Evolutionary conservation across 2,888 invertebrate species (phyloP).

Genomic region (Epirrhoe alternata): DNA sequence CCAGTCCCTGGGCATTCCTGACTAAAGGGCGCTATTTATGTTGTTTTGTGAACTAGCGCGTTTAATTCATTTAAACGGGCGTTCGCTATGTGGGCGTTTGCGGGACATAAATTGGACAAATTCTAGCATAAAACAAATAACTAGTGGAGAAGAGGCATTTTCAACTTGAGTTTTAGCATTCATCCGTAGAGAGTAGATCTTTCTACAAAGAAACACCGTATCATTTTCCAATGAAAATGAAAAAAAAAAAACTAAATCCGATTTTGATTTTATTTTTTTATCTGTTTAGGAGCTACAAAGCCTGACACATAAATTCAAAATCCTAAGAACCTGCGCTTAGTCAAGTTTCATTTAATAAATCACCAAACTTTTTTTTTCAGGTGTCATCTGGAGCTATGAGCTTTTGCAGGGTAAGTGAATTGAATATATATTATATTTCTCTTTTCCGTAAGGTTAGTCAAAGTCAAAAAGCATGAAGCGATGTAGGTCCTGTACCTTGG

Average conservation of each 20-base stretch:
- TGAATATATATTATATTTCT: not conserved
- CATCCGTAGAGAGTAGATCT: too few species aligned
- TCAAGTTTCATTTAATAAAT: conserved; percentile 57
- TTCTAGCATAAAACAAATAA: not conserved
- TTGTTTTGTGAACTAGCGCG: conserved; percentile 24
- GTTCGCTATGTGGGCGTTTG: not conserved
- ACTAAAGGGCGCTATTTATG: conserved; percentile 12
- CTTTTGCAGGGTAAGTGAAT: conserved; percentile 91
- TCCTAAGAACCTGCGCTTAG: too few species aligned
- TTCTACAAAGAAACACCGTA: too few species aligned
- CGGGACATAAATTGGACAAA: not conserved
- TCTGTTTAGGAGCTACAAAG: too few species aligned
- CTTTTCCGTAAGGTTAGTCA: too few species aligned
- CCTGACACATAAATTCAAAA: too few species aligned
- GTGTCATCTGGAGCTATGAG: conserved; percentile 92
- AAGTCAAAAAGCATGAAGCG: too few species aligned
- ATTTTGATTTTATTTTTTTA: too few species aligned
- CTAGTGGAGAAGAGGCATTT: not conserved
- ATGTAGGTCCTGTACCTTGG: too few species aligned
- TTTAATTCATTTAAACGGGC: conserved; percentile 44
- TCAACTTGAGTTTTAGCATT: too few species aligned
- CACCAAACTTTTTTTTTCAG: conserved; percentile 80
- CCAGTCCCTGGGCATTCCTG: conserved; percentile 5
- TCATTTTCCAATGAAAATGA: too few species aligned
- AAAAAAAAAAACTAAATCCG: too few species aligned